Conservation (phyloP, 2,113 vertebrate species). For the Cheilinus undulatus region DNA sequence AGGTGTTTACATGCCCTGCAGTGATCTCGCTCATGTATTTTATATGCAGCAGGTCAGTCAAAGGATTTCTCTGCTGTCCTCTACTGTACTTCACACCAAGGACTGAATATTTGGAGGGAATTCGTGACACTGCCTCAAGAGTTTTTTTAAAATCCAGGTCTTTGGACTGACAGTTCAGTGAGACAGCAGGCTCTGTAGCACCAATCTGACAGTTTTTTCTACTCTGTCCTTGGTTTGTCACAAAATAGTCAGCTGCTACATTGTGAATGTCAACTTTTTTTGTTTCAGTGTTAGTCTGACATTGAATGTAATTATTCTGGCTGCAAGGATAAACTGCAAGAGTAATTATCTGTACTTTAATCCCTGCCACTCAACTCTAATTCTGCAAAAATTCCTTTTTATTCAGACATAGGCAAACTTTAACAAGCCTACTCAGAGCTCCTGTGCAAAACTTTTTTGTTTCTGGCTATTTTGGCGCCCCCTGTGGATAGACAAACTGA, state of each 20-base stretch:
- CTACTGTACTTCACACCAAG: slow-evolving; percentile 20
- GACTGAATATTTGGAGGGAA: slow-evolving; percentile 28
- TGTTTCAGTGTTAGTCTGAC: slow-evolving; percentile 10
- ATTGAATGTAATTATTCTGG: slow-evolving; percentile 20
- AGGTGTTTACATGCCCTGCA: slow-evolving; percentile 22
- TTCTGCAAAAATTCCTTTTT: background rate
- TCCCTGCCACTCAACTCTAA: slow-evolving; percentile 3
- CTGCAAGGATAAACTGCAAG: background rate
- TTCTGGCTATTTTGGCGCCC: no score
- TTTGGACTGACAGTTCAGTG: slow-evolving; percentile 41
- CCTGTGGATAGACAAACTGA: no score
- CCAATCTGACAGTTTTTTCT: slow-evolving; percentile 1
- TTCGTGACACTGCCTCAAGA: slow-evolving; percentile 26
- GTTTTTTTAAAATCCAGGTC: background rate
- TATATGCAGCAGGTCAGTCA: slow-evolving; percentile 17
- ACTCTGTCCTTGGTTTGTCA: background rate
- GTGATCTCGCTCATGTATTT: slow-evolving; percentile 18
- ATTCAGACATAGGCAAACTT: no score
- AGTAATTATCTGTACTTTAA: slow-evolving; percentile 13
- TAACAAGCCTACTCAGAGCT: no score
- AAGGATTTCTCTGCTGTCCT: slow-evolving; percentile 11
- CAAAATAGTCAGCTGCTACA: slow-evolving; percentile 2
- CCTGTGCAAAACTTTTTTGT: no score
- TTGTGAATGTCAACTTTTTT: background rate
- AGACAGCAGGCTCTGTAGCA: slow-evolving; percentile 37